Base-by-base conservation (phyloP, 1,140 invertebrate genomes). In the Leptinotarsa defecta region DNA sequence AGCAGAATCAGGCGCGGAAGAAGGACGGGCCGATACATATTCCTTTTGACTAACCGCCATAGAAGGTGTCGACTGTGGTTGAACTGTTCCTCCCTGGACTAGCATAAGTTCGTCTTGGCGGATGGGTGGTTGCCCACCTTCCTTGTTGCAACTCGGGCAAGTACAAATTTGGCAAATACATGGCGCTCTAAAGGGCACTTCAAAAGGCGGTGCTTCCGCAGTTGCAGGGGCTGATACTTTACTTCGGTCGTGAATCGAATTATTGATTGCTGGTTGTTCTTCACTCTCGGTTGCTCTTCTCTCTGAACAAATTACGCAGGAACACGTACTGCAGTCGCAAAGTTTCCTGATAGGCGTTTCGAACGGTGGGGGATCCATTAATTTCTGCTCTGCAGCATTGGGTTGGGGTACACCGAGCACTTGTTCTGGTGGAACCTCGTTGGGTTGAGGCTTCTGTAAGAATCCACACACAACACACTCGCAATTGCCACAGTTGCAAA, bases 291-390 rank as follows among this genome's bases (percentile, higher is more conserved):
- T 34, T 71, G 13, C 70, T 13, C 19, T 48, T 22, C 19, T 67
- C 11, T 49, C 34, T 0, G 13, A 20, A 24, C 72, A 74, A 22
- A 65, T 19, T 2, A 13, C 34, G 19, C 74, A 74, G 11, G 13
- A 27, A 43, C 74, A 74, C 34, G 27, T 68, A 13, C 65, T 11
- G 62, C 78, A 77, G 15, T 76, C 27, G 24, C 78, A 79, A 13
- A 68, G 48, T n/a, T 73, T 69, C 24, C 73, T 65, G 13, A 68
- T 20, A 0, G 62, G 48, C 17, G 65, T 68, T 62, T 79, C 78
- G 52, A 79, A 79, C 1, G 75, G 75, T 19, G 78, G 78, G 3
- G 75, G 75, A 22, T 78, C 77, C 20, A 22, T 20, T 1, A 61
- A 19, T 13, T 27, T 15, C 15, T 15, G 6, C 15, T 19, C 52